Evolutionary conservation across 2,113 vertebrate genomes (phyloP).

Genomic region (Cyprinus carpio): DNA sequence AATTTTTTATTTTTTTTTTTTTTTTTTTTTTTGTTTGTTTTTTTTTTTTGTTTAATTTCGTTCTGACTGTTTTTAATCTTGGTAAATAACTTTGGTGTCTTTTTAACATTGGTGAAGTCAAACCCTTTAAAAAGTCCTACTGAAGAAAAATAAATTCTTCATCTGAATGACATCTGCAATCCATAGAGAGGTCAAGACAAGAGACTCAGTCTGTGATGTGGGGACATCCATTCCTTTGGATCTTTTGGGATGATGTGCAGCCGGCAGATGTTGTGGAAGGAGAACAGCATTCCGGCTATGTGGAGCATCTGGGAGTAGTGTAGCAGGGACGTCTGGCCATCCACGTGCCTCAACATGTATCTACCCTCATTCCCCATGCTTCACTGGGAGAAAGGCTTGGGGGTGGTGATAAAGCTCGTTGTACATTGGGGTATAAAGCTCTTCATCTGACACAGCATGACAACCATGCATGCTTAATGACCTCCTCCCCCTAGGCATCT

Average conservation of each 20-base stretch:
- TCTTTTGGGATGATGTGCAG: constrained; percentile 49
- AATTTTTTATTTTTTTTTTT: not conserved
- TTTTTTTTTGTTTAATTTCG: not conserved
- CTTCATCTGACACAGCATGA: constrained; percentile 49
- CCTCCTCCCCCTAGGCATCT: constrained; percentile 47
- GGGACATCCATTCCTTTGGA: constrained; percentile 36
- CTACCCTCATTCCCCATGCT: constrained; percentile 29
- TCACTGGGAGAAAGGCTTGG: constrained; percentile 26
- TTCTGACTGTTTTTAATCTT: not conserved
- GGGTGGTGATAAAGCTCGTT: constrained; percentile 37
- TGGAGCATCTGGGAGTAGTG: constrained; percentile 56
- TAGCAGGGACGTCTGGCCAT: constrained; percentile 52
- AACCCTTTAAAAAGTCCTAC: not conserved
- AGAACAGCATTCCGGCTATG: constrained; percentile 57
- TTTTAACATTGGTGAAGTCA: not conserved
- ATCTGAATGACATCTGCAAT: constrained; percentile 27
- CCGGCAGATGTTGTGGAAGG: constrained; percentile 62
- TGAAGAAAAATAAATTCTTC: not conserved
- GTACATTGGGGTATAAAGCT: constrained; percentile 42
- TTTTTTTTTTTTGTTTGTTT: not conserved
- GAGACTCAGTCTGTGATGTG: constrained; percentile 37
- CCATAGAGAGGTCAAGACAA: constrained; percentile 15
- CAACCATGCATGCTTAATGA: constrained; percentile 50
- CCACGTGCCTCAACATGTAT: constrained; percentile 49
- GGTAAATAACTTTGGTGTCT: not conserved